A percentile compares a stretch with the other conserved stretches of the same genome.
Conservation (phyloP, 2,888 invertebrate genomes). For the Melinopterus prodromus region DNA sequence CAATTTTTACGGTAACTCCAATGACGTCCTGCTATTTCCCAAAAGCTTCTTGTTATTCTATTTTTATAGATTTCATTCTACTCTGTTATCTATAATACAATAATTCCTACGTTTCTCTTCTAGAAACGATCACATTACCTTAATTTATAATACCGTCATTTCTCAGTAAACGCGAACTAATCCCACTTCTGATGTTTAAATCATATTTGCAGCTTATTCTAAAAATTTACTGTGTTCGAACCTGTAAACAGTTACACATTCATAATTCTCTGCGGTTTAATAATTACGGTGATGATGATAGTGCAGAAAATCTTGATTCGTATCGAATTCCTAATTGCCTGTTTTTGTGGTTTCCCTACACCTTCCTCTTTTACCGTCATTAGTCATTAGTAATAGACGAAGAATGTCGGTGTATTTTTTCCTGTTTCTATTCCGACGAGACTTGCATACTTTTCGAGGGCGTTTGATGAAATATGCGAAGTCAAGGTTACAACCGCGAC, state of each 20-base stretch:
- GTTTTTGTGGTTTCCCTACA: not conserved
- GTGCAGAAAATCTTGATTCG: not conserved
- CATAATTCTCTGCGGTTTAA: not conserved
- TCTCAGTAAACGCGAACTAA: no score
- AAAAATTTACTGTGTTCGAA: no score
- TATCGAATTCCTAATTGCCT: not conserved
- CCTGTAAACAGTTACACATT: not conserved
- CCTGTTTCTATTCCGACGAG: constrained; percentile 35
- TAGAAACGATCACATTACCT: no score
- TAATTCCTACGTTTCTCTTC: no score
- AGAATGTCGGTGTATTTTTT: constrained; percentile 40
- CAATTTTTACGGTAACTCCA: no score
- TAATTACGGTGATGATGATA: not conserved
- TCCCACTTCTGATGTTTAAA: no score
- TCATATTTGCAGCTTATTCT: no score
- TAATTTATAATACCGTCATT: no score
- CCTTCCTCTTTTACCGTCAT: not conserved
- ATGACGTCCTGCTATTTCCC: no score
- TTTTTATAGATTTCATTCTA: no score
- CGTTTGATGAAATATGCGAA: constrained; percentile 38
- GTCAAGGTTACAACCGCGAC: constrained; percentile 9
- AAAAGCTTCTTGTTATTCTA: no score
- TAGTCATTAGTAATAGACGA: constrained; percentile 35
- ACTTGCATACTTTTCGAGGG: constrained; percentile 42
- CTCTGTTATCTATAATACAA: no score